These are phyloP conservation scores for Bombus confusus DNA, from an alignment of 1,140 invertebrate genomes.

Conservation along the genomic window DNA sequence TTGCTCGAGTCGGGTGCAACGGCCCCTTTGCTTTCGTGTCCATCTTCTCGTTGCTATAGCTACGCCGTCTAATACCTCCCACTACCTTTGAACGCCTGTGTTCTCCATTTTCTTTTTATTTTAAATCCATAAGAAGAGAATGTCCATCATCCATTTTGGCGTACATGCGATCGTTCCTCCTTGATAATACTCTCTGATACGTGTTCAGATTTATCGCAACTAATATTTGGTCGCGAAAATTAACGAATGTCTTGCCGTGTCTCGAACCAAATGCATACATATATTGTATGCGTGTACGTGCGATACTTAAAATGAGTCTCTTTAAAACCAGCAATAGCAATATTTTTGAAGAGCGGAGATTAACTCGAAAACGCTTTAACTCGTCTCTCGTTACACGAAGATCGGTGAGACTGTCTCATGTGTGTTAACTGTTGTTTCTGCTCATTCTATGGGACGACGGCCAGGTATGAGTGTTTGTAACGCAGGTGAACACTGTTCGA, in stretches of 20 bases:
- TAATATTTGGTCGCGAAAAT: background rate
- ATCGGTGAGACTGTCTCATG: no score
- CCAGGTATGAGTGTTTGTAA: background rate
- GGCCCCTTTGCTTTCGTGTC: conserved; percentile 77
- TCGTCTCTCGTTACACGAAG: background rate
- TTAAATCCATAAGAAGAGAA: conserved; percentile 73
- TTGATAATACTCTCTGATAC: background rate
- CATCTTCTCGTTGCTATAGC: conserved; percentile 78
- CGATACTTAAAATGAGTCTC: background rate
- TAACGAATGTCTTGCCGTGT: background rate
- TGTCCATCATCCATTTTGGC: conserved; percentile 74
- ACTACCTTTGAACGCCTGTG: conserved; percentile 40
- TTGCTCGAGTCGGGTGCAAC: conserved; percentile 79
- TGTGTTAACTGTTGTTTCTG: no score
- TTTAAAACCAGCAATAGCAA: no score
- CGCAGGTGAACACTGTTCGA: background rate
- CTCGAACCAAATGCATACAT: background rate
- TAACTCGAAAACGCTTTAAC: background rate
- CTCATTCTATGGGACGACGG: background rate
- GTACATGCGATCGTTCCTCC: conserved; percentile 69
- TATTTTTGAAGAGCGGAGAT: background rate
- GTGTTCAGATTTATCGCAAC: background rate
- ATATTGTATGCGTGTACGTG: no score
- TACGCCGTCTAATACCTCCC: conserved; percentile 74
- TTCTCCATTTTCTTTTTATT: conserved; percentile 76